These are phyloP conservation scores for Drosophila elegans DNA, from an alignment of 1,140 invertebrate species.

Conservation along the genomic window DNA sequence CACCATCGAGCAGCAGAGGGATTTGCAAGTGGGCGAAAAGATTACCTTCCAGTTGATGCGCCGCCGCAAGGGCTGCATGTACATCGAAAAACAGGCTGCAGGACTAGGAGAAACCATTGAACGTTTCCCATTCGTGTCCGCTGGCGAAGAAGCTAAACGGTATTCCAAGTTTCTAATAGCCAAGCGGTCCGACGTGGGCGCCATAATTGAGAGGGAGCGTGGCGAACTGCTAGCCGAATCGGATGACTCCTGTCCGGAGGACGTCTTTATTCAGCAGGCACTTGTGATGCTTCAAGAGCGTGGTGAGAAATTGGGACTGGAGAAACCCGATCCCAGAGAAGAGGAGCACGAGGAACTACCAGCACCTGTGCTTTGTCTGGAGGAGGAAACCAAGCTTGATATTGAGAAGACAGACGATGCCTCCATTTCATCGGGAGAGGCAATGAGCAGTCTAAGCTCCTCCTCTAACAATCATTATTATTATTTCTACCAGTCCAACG, in stretches of 20 bases:
- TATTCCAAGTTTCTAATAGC: conserved; percentile 93
- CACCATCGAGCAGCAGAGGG: conserved; percentile 84
- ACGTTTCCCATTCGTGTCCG: conserved; percentile 74
- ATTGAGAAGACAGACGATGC: conserved; percentile 57
- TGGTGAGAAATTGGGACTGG: conserved; percentile 52
- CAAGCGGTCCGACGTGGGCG: conserved; percentile 86
- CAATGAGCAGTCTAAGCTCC: conserved; percentile 43
- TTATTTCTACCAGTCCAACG: conserved; percentile 95
- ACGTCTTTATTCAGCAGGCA: conserved; percentile 94
- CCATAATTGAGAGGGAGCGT: conserved; percentile 91
- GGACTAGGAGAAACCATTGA: conserved; percentile 27
- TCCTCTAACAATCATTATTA: conserved; percentile 86
- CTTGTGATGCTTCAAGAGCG: conserved; percentile 87
- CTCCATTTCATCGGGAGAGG: conserved; percentile 60
- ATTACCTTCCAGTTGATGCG: conserved; percentile 95
- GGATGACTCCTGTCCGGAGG: conserved; percentile 91
- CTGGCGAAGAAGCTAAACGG: conserved; percentile 82
- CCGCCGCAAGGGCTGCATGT: conserved; percentile 91
- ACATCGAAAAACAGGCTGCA: conserved; percentile 87
- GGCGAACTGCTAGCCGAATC: conserved; percentile 88
- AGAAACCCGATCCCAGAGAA: conserved; percentile 16
- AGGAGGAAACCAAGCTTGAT: conserved; percentile 27
- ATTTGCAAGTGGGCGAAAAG: conserved; percentile 88
- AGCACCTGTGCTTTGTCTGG: conserved; percentile 1
- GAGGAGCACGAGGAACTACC: conserved; percentile 25